Percentiles rank a stretch among this genome's conserved stretches.
phyloP scores from a whole-genome alignment of 2,888 invertebrate species.

The Brenthis hecate region DNA sequence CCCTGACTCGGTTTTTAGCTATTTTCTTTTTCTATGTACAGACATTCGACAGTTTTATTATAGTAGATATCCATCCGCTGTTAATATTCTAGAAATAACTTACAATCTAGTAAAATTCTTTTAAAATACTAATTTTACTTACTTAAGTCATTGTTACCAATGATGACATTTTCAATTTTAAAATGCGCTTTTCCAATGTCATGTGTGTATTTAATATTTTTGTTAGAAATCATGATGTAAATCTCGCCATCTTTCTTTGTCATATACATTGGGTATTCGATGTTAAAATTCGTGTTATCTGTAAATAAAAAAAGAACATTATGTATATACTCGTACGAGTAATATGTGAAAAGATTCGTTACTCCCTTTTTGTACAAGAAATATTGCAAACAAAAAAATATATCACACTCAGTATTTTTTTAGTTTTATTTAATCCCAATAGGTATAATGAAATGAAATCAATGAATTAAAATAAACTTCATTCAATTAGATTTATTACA shows the following conservation, averaged over 20 bases:
- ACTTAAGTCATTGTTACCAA: conserved; percentile 45
- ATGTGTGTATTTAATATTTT: conserved; percentile 49
- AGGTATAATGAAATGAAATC: too few species aligned
- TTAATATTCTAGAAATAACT: background rate
- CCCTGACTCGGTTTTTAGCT: too few species aligned
- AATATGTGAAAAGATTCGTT: too few species aligned
- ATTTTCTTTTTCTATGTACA: too few species aligned
- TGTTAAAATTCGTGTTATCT: conserved; percentile 44
- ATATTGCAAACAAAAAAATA: too few species aligned
- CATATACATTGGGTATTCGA: conserved; percentile 48
- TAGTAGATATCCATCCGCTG: background rate
- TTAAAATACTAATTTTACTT: conserved; percentile 34
- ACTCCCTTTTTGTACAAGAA: too few species aligned
- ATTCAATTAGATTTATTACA: too few species aligned
- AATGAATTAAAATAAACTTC: too few species aligned
- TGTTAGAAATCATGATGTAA: conserved; percentile 50
- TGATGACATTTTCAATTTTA: conserved; percentile 37
- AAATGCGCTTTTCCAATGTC: conserved; percentile 50
- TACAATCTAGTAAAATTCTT: background rate
- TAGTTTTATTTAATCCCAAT: too few species aligned
- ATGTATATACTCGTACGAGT: too few species aligned
- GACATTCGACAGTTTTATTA: too few species aligned
- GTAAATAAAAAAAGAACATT: conserved; percentile 12
- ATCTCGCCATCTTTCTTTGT: conserved; percentile 53
- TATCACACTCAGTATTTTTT: too few species aligned